A percentile compares a stretch with the other conserved stretches of the same genome.
Conservation (phyloP, 2,797 vertebrate species). For the Holocentrus rufus region DNA sequence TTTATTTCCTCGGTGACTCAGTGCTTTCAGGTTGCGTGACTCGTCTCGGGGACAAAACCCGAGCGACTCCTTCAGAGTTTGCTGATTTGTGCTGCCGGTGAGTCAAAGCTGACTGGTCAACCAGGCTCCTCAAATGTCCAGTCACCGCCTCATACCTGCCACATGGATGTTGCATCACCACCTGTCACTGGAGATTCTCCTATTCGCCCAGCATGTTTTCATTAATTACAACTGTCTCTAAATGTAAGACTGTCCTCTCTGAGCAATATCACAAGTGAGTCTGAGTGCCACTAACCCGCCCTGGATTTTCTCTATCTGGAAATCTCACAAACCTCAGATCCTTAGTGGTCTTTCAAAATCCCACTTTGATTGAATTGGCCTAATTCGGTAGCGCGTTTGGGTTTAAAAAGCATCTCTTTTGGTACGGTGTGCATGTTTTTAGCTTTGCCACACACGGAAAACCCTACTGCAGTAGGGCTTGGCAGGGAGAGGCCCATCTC, state of each 20-base stretch:
- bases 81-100: conserved; percentile 62
- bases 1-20: neutral
- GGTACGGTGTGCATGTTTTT: conserved; percentile 73
- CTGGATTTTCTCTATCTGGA: neutral
- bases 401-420: conserved; percentile 61
- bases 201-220: conserved; percentile 29
- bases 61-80: conserved; percentile 49
- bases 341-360: conserved; percentile 63
- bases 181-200: conserved; percentile 65
- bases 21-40: conserved; percentile 22
- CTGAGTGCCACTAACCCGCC: conserved; percentile 36
- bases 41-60: conserved; percentile 44
- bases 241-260: conserved; percentile 43
- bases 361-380: conserved; percentile 65
- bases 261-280: conserved; percentile 65
- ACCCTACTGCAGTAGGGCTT: conserved; percentile 75
- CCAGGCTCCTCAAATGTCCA: conserved; percentile 62
- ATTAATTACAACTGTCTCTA: conserved; percentile 70
- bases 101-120: conserved; percentile 71
- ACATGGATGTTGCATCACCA: conserved; percentile 59
- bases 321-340: conserved; percentile 23
- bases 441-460: conserved; percentile 77
- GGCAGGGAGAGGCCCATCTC: conserved; percentile 80
- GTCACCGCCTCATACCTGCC: conserved; percentile 53
- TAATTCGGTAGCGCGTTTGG: conserved; percentile 77